Percentiles rank a stretch among this genome's conserved stretches.
Conservation (phyloP, 2,113 vertebrate species). For the Triplophysa rosa region DNA sequence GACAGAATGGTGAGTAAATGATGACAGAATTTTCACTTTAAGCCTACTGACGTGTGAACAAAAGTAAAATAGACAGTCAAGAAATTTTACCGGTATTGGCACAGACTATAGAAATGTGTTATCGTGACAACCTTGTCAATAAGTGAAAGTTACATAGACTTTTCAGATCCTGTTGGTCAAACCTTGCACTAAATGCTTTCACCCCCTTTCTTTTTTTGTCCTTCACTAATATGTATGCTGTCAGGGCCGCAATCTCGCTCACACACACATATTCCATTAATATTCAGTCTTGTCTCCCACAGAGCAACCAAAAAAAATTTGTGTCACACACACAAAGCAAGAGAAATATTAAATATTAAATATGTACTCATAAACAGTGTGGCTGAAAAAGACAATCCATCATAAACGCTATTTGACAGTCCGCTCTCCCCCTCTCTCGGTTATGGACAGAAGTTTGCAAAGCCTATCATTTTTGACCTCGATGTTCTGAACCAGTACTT, state of each 20-base stretch:
- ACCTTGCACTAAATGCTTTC: constrained; percentile 2
- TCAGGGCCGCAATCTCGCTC: constrained; percentile 1
- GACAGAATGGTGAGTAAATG: too few relatives aligned
- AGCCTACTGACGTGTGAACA: too few relatives aligned
- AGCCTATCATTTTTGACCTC: constrained; percentile 22
- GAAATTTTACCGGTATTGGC: too few relatives aligned
- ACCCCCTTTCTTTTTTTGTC: constrained; percentile 15
- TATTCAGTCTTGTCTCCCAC: constrained; percentile 39
- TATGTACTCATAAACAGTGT: constrained; percentile 40
- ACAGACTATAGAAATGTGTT: not conserved
- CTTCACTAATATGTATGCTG: constrained; percentile 33
- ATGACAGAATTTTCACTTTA: too few relatives aligned
- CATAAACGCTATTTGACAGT: constrained; percentile 23
- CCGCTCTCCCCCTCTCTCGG: not conserved
- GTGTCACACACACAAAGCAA: constrained; percentile 31
- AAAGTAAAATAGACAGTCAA: too few relatives aligned
- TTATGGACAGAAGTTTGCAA: constrained; percentile 30
- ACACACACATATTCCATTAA: constrained; percentile 16
- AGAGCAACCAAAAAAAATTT: constrained; percentile 33
- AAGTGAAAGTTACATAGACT: not conserved
- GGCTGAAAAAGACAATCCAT: constrained; percentile 20
- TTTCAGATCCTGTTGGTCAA: constrained; percentile 23
- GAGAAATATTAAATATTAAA: constrained; percentile 42
- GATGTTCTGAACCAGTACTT: constrained; percentile 5
- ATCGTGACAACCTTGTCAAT: not conserved